These are phyloP conservation scores for Microtus californicus DNA, from an alignment of 2,797 vertebrate species.

Conservation along the genomic window DNA sequence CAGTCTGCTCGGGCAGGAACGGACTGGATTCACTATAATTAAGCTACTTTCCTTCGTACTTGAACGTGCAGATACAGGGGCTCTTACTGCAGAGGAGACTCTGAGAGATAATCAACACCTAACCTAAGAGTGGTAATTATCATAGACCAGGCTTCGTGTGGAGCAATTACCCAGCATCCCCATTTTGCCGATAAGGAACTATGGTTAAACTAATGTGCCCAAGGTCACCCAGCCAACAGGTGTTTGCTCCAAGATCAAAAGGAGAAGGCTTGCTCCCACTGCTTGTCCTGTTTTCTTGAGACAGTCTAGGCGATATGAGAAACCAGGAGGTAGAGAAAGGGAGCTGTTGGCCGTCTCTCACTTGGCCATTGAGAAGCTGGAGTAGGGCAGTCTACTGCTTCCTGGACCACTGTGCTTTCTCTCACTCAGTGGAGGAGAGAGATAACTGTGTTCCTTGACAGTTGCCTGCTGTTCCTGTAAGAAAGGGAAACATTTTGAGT, in stretches of 20 bases:
- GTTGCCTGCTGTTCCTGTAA: background rate
- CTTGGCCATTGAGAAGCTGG: background rate
- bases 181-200: conserved; percentile 24
- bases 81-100: background rate
- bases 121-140: background rate
- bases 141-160: background rate
- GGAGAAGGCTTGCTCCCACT: background rate
- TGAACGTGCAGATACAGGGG: background rate
- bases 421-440: background rate
- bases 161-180: background rate
- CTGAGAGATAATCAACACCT: background rate
- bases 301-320: background rate
- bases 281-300: background rate
- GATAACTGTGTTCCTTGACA: background rate
- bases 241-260: background rate
- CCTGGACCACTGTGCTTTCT: background rate
- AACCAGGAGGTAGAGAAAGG: background rate
- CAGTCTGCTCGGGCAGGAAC: background rate
- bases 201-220: background rate
- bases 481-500: conserved; percentile 27
- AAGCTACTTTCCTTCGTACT: background rate
- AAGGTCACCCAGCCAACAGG: background rate
- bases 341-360: background rate
- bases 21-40: background rate
- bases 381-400: background rate